Base-by-base conservation (phyloP, 2,113 vertebrate genomes). In the Eubucco bourcierii region DNA sequence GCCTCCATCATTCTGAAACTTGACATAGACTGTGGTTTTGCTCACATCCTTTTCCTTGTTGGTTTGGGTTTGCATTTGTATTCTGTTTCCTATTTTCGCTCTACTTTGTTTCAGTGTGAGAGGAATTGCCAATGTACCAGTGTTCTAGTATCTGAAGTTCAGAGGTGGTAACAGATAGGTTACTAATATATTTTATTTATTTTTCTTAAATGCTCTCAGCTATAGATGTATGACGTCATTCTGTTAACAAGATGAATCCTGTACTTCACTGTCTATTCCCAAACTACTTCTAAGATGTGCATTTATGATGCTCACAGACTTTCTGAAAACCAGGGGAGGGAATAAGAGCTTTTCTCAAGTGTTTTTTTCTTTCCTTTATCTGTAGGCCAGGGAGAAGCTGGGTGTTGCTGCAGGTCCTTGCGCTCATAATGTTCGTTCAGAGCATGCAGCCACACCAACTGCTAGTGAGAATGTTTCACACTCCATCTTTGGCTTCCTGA, bases 1-100 rank as follows among this genome's bases (percentile, higher is more conserved):
- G 19, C 19, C 64, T 91, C 72, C 71, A 7, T 88, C 76, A 95
- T 93, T 93, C 34, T 91, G 95, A 96, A 96, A 95, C 72, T 93
- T 28, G 13, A 61, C 14, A 39, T 2, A 65, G 34, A 10, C 58
- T 94, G 76, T 86, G 84, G 66, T 91, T 91, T 67, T 91, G 87
- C 50, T 56, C 2, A 4, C 9, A 4, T 87, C 61, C 37, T 84
- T 93, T 87, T 94, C 72, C 44, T 75, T 90, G 50, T 75, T 78
- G 27, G 29, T 72, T 84, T 87, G 28, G 31, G 64, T 47, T 89
- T 93, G 67, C 31, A 33, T 66, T 89, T 92, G n/a, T 78, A 12
- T 67, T 67, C 25, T 18, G 7, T 81, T 95, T 95, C 74, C 83
- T 29, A 70, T 95, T 91, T 90, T 81, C 85, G 37, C n/a, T 84